Evolutionary conservation across 2,113 vertebrate species (phyloP).

Genomic region (Cynopterus brachyotis): DNA sequence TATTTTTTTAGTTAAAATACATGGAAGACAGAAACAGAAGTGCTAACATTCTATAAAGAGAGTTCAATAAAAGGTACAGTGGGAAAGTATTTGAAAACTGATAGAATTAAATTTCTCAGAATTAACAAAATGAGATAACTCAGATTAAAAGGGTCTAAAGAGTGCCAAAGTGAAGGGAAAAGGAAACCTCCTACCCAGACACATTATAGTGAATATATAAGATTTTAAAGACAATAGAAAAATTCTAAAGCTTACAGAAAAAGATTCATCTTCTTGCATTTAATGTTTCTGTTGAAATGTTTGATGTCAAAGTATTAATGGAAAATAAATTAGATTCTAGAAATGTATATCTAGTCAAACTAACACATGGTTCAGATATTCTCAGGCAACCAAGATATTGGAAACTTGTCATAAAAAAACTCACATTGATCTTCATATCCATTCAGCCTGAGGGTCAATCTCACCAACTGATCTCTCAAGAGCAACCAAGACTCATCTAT

Average conservation of each 20-base stretch:
- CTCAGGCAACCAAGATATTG: background rate
- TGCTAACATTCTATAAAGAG: background rate
- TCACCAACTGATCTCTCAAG: too few relatives aligned
- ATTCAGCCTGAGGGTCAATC: too few relatives aligned
- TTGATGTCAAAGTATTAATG: slow-evolving; percentile 18
- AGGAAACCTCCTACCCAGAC: background rate
- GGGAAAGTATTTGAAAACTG: background rate
- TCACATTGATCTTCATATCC: too few relatives aligned
- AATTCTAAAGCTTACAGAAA: background rate
- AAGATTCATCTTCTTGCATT: background rate
- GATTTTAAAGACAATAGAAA: background rate
- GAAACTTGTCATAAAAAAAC: background rate
- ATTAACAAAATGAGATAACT: background rate
- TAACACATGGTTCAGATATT: background rate
- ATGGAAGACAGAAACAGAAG: background rate
- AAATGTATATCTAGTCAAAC: background rate
- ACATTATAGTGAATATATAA: background rate
- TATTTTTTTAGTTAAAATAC: background rate
- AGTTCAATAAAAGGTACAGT: background rate
- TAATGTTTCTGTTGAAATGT: background rate
- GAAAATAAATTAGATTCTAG: background rate
- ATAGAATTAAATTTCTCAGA: background rate
- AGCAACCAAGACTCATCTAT: too few relatives aligned
- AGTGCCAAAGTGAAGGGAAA: background rate
- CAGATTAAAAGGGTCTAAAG: background rate